phyloP scores from a whole-genome alignment of 2,797 vertebrate genomes.

The Champsocephalus esox region DNA sequence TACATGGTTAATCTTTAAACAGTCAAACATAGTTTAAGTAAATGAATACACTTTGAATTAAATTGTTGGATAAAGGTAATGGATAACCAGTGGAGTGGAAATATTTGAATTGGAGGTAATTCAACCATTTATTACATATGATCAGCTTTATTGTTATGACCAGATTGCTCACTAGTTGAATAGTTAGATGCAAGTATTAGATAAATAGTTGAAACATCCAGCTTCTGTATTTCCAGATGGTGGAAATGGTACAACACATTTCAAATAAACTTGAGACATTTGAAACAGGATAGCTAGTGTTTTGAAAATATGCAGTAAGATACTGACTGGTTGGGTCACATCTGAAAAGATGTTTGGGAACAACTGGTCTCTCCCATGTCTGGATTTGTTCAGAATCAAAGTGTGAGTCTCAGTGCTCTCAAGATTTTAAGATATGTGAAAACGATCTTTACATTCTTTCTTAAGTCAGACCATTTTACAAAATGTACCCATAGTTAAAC shows the following conservation, averaged over 20 bases:
- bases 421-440: background rate
- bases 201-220: too few species aligned
- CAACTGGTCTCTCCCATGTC: background rate
- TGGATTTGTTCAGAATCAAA: conserved; percentile 23
- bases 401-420: background rate
- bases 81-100: background rate
- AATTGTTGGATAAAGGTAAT: background rate
- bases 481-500: background rate
- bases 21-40: too few species aligned
- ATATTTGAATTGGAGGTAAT: background rate
- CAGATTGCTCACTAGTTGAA: too few species aligned
- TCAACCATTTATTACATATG: background rate
- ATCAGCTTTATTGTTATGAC: background rate
- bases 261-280: background rate
- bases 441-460: background rate
- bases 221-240: too few species aligned
- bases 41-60: background rate
- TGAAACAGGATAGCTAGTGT: background rate
- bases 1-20: background rate
- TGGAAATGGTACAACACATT: background rate
- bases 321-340: background rate
- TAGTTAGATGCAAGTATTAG: too few species aligned
- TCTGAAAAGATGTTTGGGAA: background rate
- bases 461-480: background rate
- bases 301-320: background rate